Conservation (phyloP, 2,797 vertebrate species). For the Esox lucius region DNA sequence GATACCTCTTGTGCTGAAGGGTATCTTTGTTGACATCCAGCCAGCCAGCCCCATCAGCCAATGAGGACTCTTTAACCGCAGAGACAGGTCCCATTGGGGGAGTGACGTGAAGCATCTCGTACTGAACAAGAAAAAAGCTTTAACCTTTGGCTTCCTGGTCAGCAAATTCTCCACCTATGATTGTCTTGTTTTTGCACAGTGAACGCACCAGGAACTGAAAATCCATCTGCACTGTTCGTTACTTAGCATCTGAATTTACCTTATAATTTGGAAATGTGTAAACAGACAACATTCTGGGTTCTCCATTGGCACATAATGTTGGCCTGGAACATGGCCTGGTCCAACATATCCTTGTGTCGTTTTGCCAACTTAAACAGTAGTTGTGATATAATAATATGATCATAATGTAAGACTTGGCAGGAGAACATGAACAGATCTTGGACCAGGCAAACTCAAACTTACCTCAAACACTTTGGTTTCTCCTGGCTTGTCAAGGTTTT, state of each 20-base stretch:
- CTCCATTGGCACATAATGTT: neutral
- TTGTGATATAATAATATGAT: neutral
- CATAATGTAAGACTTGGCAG: neutral
- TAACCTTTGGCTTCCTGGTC: neutral
- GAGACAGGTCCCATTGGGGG: slow-evolving; percentile 92
- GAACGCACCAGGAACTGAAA: neutral
- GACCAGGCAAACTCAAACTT: slow-evolving; percentile 23
- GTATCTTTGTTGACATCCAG: slow-evolving; percentile 88
- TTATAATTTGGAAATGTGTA: neutral
- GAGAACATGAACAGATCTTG: neutral
- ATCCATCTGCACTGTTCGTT: neutral
- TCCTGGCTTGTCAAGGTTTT: slow-evolving; percentile 88
- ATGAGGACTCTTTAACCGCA: slow-evolving; percentile 79
- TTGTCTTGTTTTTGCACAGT: neutral
- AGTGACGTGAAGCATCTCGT: slow-evolving; percentile 97
- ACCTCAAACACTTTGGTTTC: slow-evolving; percentile 85
- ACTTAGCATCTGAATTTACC: neutral
- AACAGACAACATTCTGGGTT: neutral
- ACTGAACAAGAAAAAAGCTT: slow-evolving; percentile 68
- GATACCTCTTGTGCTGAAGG: slow-evolving; percentile 90
- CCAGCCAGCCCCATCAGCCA: slow-evolving; percentile 86
- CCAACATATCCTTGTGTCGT: neutral
- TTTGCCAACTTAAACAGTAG: neutral
- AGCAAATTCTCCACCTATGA: neutral
- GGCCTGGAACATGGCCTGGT: neutral